Evolutionary conservation across 1,140 invertebrate species (phyloP).

Genomic region (Diachasmimorpha longicaudata): DNA sequence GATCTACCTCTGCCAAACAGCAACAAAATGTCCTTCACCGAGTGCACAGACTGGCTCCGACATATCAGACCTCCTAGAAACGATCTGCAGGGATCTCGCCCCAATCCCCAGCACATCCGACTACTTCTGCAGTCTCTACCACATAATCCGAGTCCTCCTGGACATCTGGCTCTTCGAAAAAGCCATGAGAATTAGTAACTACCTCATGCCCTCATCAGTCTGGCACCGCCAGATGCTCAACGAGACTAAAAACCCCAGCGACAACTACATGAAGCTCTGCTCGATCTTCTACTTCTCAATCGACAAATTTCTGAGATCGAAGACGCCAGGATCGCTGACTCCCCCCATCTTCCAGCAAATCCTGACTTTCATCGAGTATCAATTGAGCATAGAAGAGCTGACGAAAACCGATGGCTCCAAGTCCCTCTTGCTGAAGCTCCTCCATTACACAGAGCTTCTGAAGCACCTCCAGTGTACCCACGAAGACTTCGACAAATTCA

Average conservation of each 20-base stretch:
- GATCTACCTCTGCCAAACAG: neutral
- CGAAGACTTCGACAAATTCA: slow-evolving; percentile 11
- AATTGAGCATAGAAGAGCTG: neutral
- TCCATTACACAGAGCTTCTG: slow-evolving; percentile 3
- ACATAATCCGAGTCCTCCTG: neutral
- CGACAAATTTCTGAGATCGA: neutral
- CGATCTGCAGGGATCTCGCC: neutral
- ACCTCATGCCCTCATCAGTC: slow-evolving; percentile 24
- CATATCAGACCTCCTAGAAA: neutral
- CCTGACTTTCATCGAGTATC: neutral
- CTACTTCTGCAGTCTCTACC: neutral
- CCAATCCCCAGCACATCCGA: neutral
- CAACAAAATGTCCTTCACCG: neutral
- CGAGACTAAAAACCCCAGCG: neutral
- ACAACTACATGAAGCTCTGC: neutral
- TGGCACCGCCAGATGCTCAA: neutral
- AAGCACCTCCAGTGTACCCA: neutral
- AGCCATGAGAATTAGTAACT: slow-evolving; percentile 36
- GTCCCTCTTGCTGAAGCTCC: neutral
- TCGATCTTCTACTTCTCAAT: neutral
- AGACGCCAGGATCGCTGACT: neutral
- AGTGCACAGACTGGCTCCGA: neutral
- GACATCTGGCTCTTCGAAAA: slow-evolving; percentile 35
- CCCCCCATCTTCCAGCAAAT: neutral
- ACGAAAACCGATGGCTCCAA: neutral